These are phyloP conservation scores for Hipparchia sbordonii DNA, from an alignment of 2,888 invertebrate species.

Conservation along the genomic window DNA sequence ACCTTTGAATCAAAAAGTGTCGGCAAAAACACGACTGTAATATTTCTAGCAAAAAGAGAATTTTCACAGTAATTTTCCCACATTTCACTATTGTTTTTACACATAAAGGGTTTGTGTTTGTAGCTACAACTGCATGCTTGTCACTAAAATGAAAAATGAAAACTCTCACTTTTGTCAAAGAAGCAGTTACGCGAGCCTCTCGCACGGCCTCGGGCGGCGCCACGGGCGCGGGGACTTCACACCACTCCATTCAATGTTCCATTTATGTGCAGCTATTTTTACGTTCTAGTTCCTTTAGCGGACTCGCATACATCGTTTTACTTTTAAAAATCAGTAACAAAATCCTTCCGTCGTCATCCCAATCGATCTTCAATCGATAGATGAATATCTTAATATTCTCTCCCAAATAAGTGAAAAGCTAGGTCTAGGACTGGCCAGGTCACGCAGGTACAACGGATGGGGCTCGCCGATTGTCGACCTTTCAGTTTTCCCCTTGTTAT, in stretches of 20 bases:
- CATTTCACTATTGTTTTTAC: neutral
- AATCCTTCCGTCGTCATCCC: too few species aligned
- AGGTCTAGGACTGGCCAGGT: too few species aligned
- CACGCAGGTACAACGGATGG: too few species aligned
- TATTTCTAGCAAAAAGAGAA: neutral
- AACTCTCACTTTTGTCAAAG: constrained; percentile 10
- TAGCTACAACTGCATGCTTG: neutral
- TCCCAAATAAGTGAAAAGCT: too few species aligned
- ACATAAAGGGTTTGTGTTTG: neutral
- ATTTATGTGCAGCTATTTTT: neutral
- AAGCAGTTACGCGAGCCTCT: neutral
- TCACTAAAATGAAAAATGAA: constrained; percentile 3
- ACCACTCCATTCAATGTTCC: neutral
- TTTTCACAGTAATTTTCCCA: neutral
- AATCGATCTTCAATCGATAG: too few species aligned
- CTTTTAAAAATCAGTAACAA: neutral
- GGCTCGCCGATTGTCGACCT: too few species aligned
- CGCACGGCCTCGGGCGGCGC: too few species aligned
- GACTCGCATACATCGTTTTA: neutral
- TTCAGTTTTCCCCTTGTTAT: too few species aligned
- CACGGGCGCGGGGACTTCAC: neutral
- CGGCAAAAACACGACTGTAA: neutral
- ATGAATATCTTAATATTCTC: too few species aligned
- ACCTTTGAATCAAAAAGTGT: neutral
- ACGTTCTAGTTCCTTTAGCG: neutral